These are phyloP conservation scores for Brachyistius frenatus DNA, from an alignment of 2,113 vertebrate genomes.

Conservation along the genomic window DNA sequence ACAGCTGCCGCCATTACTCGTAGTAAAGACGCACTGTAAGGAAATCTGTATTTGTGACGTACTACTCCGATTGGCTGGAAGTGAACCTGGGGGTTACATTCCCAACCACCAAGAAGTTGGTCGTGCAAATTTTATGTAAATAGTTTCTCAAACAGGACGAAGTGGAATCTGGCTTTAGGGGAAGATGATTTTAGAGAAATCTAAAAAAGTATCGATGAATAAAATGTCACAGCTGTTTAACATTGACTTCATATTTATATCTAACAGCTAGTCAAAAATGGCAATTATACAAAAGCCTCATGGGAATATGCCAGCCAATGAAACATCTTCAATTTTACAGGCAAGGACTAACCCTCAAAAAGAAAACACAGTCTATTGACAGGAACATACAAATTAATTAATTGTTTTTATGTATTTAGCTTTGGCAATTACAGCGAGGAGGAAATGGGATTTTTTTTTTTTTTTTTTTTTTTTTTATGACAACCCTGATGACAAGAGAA, in stretches of 20 bases:
- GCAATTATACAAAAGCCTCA: not conserved
- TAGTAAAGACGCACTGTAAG: not conserved
- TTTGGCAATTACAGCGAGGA: not conserved
- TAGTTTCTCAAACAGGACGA: not conserved
- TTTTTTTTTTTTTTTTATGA: no score
- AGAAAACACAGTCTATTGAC: not conserved
- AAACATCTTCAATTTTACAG: constrained; percentile 5
- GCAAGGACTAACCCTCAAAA: not conserved
- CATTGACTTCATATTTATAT: not conserved
- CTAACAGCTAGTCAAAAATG: not conserved
- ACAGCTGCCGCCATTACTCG: not conserved
- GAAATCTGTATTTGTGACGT: constrained; percentile 7
- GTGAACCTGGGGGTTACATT: not conserved
- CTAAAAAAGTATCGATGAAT: no score
- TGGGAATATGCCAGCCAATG: not conserved
- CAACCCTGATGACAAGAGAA: not conserved
- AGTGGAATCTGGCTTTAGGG: not conserved
- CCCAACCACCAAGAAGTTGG: not conserved
- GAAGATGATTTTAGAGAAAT: not conserved
- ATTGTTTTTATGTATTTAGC: constrained; percentile 13
- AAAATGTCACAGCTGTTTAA: not conserved
- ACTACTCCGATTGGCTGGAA: not conserved
- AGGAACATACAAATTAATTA: not conserved
- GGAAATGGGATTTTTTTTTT: not conserved
- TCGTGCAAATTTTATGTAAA: not conserved